These are phyloP conservation scores for Mylabris sibirica DNA, from an alignment of 2,888 invertebrate genomes.

Conservation along the genomic window DNA sequence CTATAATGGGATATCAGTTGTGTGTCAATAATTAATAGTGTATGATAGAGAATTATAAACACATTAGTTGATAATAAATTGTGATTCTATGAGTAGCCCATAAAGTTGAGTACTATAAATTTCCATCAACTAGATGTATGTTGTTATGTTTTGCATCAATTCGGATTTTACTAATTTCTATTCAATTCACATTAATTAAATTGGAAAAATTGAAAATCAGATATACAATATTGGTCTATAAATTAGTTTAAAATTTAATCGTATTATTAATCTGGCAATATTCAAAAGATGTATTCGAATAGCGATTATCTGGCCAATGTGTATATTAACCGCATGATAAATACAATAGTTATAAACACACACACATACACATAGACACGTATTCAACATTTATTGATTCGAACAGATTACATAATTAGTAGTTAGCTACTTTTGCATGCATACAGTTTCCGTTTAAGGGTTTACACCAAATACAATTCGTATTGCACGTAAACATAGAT, in stretches of 20 bases:
- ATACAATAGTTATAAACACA: no score
- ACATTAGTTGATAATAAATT: conserved; percentile 47
- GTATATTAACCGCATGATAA: conserved; percentile 1
- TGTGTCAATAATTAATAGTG: conserved; percentile 51
- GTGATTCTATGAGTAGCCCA: conserved; percentile 32
- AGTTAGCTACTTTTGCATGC: conserved; percentile 39
- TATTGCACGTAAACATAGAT: conserved; percentile 40
- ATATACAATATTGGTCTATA: conserved; percentile 7
- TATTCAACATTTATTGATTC: conserved; percentile 40
- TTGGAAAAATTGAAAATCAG: conserved; percentile 15
- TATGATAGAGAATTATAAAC: conserved; percentile 51
- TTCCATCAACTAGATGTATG: conserved; percentile 18
- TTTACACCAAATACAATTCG: conserved; percentile 32
- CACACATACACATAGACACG: conserved; percentile 25
- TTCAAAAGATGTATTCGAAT: not conserved
- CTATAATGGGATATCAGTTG: conserved; percentile 46
- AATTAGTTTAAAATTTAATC: no score
- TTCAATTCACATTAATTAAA: not conserved
- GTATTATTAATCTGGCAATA: not conserved
- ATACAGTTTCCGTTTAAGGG: conserved; percentile 31
- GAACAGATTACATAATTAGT: conserved; percentile 42
- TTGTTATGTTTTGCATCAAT: conserved; percentile 19
- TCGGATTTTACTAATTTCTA: conserved; percentile 16
- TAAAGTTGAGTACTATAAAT: conserved; percentile 31
- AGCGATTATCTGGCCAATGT: not conserved